Conservation (phyloP, 2,797 vertebrate genomes). For the Peromyscus aztecus region DNA sequence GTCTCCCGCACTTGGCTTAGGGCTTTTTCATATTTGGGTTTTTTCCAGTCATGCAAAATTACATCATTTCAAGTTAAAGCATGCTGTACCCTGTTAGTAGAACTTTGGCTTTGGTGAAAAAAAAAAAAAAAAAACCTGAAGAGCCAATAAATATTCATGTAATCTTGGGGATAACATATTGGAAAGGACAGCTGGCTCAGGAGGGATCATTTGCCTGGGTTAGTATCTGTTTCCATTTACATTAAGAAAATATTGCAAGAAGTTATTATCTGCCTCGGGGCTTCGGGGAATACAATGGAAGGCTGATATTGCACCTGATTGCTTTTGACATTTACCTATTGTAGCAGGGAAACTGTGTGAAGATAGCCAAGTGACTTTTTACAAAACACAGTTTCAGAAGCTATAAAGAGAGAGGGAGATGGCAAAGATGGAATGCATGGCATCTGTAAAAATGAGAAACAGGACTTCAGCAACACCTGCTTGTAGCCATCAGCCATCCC, state of each 20-base stretch:
- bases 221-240: constrained; percentile 83
- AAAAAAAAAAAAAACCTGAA: constrained; percentile 80
- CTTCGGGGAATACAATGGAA: constrained; percentile 80
- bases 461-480: constrained; percentile 77
- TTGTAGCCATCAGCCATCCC: constrained; percentile 74
- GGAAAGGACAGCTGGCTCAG: constrained; percentile 86
- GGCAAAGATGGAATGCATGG: constrained; percentile 68
- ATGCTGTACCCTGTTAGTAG: constrained; percentile 55
- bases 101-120: constrained; percentile 80
- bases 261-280: constrained; percentile 82
- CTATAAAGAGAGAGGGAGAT: constrained; percentile 59
- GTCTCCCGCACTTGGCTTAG: constrained; percentile 43
- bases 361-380: constrained; percentile 79
- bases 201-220: constrained; percentile 84
- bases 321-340: constrained; percentile 84
- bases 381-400: constrained; percentile 73
- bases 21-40: constrained; percentile 61
- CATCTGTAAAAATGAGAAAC: constrained; percentile 77
- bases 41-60: constrained; percentile 72
- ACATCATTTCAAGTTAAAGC: constrained; percentile 82
- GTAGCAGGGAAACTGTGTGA: constrained; percentile 68
- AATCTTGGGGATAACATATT: constrained; percentile 81
- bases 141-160: constrained; percentile 86
- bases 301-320: constrained; percentile 77
- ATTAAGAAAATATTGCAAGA: constrained; percentile 85